Base-by-base conservation (phyloP, 1,140 invertebrate species). In the Trichonephila clavipes region DNA sequence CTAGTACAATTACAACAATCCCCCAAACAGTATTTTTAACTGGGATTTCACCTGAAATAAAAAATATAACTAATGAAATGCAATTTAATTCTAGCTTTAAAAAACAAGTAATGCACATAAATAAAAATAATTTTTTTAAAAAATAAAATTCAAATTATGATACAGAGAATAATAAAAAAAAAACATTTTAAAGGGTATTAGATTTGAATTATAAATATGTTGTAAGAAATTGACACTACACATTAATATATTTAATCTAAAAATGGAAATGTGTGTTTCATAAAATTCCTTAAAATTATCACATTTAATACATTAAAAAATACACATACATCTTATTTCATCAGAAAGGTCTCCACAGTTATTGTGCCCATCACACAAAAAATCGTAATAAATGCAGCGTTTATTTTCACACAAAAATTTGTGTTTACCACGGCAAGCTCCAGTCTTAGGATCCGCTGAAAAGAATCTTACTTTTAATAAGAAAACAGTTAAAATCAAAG, bases 321-420 rank as follows among this genome's bases (percentile, higher is more conserved):
- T 16, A 40, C 18, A 66, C 81, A 44, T 93, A 93, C 92, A 93
- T 64, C 88, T 94, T 61, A 66, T 87, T 61, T 94, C 93, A 90
- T 94, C 93, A n/a, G 88, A 90, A 14, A 59, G 1, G 62, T 94
- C 93, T 61, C 88, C 93, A 94, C 93, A 94, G 34, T 94, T 66
- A 69, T 94, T 94, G n/a, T 86, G 88, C 19, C 93, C 93, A 90
- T 94, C 93, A 90, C 93, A 94, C 6, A 82, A n/a, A 24, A 94
- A 59, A 14, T 34, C 16, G 69, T 90, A 59, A 14, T 14, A 94
- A 90, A 94, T 72, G 18, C 93, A 94, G 44, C 86, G 77, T 3
- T 72, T 72, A 61, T 94, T 94, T 61, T 90, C 88, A 94, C 93
- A 94, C 28, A 94, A 90, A 81, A 94, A 94, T 64, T 59, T 83